Conservation (phyloP, 2,888 invertebrate species). For the Uloborus plumipes region DNA sequence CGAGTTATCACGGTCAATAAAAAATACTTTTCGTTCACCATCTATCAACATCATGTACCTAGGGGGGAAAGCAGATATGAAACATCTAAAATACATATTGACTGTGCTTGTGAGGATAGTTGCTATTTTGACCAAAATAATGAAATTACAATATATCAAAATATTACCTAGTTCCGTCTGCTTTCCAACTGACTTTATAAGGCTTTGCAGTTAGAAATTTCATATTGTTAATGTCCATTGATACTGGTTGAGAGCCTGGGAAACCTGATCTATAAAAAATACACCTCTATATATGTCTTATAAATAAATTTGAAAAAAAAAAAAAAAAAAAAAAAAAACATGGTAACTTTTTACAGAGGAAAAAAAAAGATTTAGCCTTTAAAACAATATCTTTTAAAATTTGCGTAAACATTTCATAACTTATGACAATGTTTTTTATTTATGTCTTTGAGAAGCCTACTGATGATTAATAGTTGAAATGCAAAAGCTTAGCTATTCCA, state of each 20-base stretch:
- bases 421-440: too few relatives aligned
- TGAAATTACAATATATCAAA: neutral
- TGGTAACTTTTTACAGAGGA: neutral
- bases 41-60: slow-evolving; percentile 98
- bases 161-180: slow-evolving; percentile 91
- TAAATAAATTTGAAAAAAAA: neutral
- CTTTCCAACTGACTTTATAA: slow-evolving; percentile 99
- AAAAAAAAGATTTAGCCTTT: neutral
- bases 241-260: slow-evolving; percentile 97
- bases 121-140: too few relatives aligned
- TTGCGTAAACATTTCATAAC: too few relatives aligned
- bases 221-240: slow-evolving; percentile 90
- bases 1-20: slow-evolving; percentile 95
- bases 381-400: neutral
- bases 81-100: too few relatives aligned
- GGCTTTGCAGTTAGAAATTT: slow-evolving; percentile 81
- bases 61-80: too few relatives aligned
- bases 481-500: too few relatives aligned
- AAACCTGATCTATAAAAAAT: slow-evolving; percentile 78
- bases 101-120: too few relatives aligned
- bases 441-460: too few relatives aligned
- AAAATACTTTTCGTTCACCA: slow-evolving; percentile 86
- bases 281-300: neutral
- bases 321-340: neutral
- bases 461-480: too few relatives aligned